phyloP scores from a whole-genome alignment of 2,888 invertebrate species.

The Lepidochrysops patricia region DNA sequence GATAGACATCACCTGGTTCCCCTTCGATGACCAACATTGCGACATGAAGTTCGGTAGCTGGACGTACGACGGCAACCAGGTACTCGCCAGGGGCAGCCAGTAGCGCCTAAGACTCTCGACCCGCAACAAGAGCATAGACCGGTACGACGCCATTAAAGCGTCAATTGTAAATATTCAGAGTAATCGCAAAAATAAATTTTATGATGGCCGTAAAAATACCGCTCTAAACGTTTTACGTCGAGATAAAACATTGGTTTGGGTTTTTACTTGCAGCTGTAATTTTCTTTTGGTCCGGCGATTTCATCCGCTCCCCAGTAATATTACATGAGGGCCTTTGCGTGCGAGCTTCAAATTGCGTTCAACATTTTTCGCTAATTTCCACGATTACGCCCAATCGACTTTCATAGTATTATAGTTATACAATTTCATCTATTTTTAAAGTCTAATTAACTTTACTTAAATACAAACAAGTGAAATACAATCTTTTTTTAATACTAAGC shows the following conservation, averaged over 20 bases:
- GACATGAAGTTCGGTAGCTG: conserved; percentile 99
- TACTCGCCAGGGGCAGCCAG: conserved; percentile 49
- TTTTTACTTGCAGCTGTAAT: conserved; percentile 13
- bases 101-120: neutral
- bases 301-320: conserved; percentile 4
- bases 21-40: conserved; percentile 99
- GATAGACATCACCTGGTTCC: conserved; percentile 99
- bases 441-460: neutral
- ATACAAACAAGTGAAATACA: conserved; percentile 10
- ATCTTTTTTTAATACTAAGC: no score
- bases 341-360: conserved; percentile 3
- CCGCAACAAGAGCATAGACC: neutral
- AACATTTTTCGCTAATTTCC: conserved; percentile 3
- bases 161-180: neutral
- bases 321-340: conserved; percentile 13
- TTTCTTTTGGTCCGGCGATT: conserved; percentile 15
- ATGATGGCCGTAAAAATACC: conserved; percentile 8
- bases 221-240: conserved; percentile 8
- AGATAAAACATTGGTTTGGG: conserved; percentile 13
- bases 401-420: neutral
- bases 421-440: neutral
- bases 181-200: conserved; percentile 5
- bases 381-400: neutral
- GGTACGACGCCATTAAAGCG: neutral
- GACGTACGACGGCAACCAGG: conserved; percentile 99